Base-by-base conservation (phyloP, 2,113 vertebrate species). In the Nematolebias whitei region DNA sequence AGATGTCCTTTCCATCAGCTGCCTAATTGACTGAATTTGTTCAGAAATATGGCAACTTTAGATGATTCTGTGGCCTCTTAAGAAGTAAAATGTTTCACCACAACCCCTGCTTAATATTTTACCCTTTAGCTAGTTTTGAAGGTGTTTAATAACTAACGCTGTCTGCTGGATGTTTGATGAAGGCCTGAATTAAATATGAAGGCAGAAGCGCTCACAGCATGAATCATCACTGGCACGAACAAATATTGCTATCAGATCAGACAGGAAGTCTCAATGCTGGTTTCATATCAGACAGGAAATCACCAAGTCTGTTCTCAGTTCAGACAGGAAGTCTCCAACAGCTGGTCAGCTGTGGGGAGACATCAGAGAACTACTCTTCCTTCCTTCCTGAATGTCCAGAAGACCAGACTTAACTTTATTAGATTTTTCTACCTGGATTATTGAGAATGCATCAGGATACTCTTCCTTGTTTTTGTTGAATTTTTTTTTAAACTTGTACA, bases 101-200 rank as follows among this genome's bases (percentile, higher is more conserved):
- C 18, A 14, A 26, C 3, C 57, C 9, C 53, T 47, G 51, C 67
- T 83, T 23, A 81, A 86, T 83, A 83, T 86, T 83, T 86, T 45
- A 85, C 53, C 22, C 23, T 12, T 53, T 70, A 59, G 81, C 64
- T 45, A 45, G 71, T 40, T 72, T 66, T 67, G 48, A 61, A 61
- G 39, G 22, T 13, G 62, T 47, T 85, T 57, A 86, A 86, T 85
- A 78, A 78, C 68, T 82, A 62, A 81, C 47, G 41, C 63, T 48
- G 52, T 56, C 45, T 66, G 48, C 50, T 1, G 32, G 68, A 35
- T 18, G 19, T 59, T 40, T 78, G 22, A 48, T 50, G 32, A 44
- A 51, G 0, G 24, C 8, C 61, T 85, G 58, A 80, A 80, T 79
- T 71, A 81, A 83, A 83, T 61, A 83, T 78, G 70, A 54, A 26